Conservation (phyloP, 2,888 invertebrate genomes). For the Rhagium mordax region DNA sequence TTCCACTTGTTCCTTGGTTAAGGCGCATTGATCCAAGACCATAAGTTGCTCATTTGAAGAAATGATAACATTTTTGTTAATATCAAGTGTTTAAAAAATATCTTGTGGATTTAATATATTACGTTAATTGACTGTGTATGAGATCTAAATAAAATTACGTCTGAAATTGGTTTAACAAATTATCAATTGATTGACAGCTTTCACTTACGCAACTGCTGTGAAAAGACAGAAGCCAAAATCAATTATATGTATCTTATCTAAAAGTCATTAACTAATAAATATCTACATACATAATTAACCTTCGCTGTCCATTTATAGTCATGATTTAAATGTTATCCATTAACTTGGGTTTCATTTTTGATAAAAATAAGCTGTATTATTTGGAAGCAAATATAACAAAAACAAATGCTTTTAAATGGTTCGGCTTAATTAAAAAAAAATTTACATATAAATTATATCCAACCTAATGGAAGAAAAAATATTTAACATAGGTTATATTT, state of each 20-base stretch:
- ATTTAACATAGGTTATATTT: constrained; percentile 20
- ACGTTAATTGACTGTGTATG: too few relatives aligned
- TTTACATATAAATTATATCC: constrained; percentile 30
- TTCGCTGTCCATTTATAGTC: constrained; percentile 8
- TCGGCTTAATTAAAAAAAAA: constrained; percentile 18
- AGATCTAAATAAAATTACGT: too few relatives aligned
- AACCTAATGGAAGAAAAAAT: constrained; percentile 10
- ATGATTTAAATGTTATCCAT: neutral
- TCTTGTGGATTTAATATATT: too few relatives aligned
- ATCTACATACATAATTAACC: constrained; percentile 12
- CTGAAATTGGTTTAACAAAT: neutral
- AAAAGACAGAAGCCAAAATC: constrained; percentile 4
- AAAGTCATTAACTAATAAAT: constrained; percentile 20
- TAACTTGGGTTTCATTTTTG: constrained; percentile 8
- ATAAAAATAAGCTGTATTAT: constrained; percentile 6
- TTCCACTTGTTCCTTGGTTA: too few relatives aligned
- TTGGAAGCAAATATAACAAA: constrained; percentile 1
- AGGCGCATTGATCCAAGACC: too few relatives aligned
- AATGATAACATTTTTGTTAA: too few relatives aligned
- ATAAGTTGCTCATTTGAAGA: too few relatives aligned
- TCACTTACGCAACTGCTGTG: neutral
- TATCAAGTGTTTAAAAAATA: too few relatives aligned
- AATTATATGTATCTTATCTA: constrained; percentile 22
- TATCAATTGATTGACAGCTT: neutral
- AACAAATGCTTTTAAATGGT: constrained; percentile 16